Evolutionary conservation across 2,888 invertebrate genomes (phyloP), one percentile per base, ranked within the genome.

Genomic region (Blomia tropicalis): DNA sequence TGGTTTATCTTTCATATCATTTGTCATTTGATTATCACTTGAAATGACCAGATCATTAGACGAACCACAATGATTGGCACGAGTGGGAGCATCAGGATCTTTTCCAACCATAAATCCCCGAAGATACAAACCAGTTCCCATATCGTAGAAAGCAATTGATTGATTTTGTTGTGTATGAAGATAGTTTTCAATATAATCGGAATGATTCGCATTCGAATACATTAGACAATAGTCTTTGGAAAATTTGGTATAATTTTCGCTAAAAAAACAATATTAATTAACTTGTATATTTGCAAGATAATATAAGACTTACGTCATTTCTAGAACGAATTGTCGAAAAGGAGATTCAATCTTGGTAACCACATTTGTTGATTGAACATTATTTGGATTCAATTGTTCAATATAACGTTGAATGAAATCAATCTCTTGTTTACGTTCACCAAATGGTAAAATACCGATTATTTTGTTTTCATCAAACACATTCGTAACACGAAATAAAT

Each of bases 221-320:
- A 47, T 19, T 19, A 47, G 27, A 27, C 27, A 25, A n/a, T 47
- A 19, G 23, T 47, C 51, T 47, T 47, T 47, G 27, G 51, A 47
- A 47, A 14, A 27, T 47, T 47, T 22, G 11, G 7, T 7, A n/a
- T 47, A 47, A 27, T 25, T 11, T 27, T 47, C 51, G 5, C 51
- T 47, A n/a, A 14, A 22, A 47, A 14, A n/a, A n/a, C n/a, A n/a
- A n/a, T n/a, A n/a, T n/a, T n/a, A n/a, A n/a, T n/a, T n/a, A n/a
- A n/a, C n/a, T n/a, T n/a, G n/a, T n/a, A n/a, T n/a, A n/a, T n/a
- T n/a, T n/a, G n/a, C n/a, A n/a, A n/a, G n/a, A n/a, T n/a, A n/a
- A n/a, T n/a, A n/a, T n/a, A n/a, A n/a, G 11, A n/a, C 31, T 56
- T 56, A 56, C 56, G 56, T 56, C 56, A 56, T 56, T 14, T 56